Conservation (phyloP, 2,113 vertebrate genomes). For the Mobula hypostoma region DNA sequence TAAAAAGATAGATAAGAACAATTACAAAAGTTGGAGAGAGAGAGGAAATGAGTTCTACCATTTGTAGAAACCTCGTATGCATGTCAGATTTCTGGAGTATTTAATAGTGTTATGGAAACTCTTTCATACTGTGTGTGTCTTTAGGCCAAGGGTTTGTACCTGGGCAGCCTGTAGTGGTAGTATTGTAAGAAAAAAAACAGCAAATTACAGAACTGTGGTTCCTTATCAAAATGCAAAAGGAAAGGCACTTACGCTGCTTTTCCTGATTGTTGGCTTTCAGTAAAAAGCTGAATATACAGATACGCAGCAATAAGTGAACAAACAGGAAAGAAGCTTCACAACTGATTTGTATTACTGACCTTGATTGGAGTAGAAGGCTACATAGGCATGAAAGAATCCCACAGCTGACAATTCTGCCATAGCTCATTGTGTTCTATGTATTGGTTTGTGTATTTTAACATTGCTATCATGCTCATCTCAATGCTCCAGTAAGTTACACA, state of each 20-base stretch:
- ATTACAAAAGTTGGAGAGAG: too few relatives aligned
- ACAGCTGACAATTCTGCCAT: constrained; percentile 5
- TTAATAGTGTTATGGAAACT: too few relatives aligned
- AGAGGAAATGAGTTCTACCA: too few relatives aligned
- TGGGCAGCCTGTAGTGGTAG: not conserved
- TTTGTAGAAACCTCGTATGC: too few relatives aligned
- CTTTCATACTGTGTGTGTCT: too few relatives aligned
- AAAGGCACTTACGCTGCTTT: not conserved
- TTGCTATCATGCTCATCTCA: not conserved
- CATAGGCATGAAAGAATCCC: not conserved
- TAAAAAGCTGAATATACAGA: not conserved
- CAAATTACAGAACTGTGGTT: not conserved
- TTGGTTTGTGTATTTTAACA: not conserved
- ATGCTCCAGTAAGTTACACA: not conserved
- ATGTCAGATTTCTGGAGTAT: too few relatives aligned
- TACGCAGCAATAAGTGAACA: not conserved
- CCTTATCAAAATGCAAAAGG: not conserved
- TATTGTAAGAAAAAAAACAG: not conserved
- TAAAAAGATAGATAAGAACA: too few relatives aligned
- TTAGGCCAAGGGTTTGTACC: too few relatives aligned
- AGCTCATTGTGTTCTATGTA: not conserved
- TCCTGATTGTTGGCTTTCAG: constrained; percentile 15
- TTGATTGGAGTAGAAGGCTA: constrained; percentile 22
- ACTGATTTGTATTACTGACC: not conserved
- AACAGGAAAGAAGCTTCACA: not conserved